phyloP scores from a whole-genome alignment of 2,797 vertebrate genomes.

The Orientallactaga sibirica region DNA sequence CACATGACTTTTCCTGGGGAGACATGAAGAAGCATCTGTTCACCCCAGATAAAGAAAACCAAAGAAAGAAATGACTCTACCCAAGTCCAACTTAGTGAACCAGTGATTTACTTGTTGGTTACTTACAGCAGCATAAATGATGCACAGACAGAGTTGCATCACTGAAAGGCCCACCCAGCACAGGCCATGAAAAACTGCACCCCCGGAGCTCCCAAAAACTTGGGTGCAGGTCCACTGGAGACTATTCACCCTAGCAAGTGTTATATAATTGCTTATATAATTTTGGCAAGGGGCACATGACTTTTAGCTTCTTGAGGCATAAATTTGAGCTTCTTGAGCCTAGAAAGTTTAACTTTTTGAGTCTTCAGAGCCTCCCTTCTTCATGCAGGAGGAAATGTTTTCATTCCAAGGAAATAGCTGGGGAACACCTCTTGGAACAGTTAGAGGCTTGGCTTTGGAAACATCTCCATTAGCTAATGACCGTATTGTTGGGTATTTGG shows the following conservation, averaged over 20 bases:
- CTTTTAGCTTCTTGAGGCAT: not conserved
- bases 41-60: not conserved
- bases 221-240: not conserved
- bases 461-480: not conserved
- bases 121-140: not conserved
- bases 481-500: not conserved
- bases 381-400: not conserved
- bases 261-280: not conserved
- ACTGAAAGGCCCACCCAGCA: not conserved
- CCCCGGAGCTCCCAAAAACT: not conserved
- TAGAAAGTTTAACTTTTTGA: not conserved
- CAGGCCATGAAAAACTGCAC: not conserved
- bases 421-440: not conserved
- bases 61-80: not conserved
- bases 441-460: slow-evolving; percentile 42
- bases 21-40: not conserved
- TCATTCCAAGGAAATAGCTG: not conserved
- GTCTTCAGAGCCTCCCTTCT: not conserved
- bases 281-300: not conserved
- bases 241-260: not conserved
- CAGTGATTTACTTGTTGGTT: not conserved
- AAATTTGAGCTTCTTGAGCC: not conserved
- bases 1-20: not conserved
- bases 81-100: not conserved
- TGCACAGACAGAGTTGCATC: not conserved